Conservation (phyloP, 1,140 invertebrate species). For the Anastrepha ludens region DNA sequence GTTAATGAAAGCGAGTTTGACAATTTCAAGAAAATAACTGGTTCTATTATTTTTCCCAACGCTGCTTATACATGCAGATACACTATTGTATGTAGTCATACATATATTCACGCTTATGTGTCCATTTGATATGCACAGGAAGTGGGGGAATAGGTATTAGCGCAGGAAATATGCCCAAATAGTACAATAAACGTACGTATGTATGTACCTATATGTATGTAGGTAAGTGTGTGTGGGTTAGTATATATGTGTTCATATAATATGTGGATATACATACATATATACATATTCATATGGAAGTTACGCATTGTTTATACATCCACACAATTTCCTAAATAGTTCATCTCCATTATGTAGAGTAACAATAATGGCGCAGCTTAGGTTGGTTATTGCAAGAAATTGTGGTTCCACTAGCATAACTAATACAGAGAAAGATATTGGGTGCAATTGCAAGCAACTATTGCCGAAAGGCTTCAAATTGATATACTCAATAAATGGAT, state of each 20-base stretch:
- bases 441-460: not conserved
- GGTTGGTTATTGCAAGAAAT: not conserved
- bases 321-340: conserved; percentile 16
- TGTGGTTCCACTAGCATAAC: not conserved
- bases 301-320: conserved; percentile 42
- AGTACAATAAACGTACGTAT: no score
- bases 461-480: not conserved
- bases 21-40: no score
- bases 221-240: not conserved
- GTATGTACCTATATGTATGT: not conserved
- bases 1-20: no score
- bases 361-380: not conserved
- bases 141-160: conserved; percentile 10
- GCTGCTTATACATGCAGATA: not conserved
- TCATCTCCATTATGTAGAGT: not conserved
- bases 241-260: not conserved
- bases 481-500: not conserved
- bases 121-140: conserved; percentile 24
- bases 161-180: not conserved
- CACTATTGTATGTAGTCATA: not conserved
- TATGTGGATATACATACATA: not conserved
- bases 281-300: not conserved
- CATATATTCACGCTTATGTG: not conserved
- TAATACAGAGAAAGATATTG: not conserved
- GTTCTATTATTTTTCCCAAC: no score